Evolutionary conservation across 2,113 vertebrate genomes (phyloP).

Genomic region (Silurus asotus): DNA sequence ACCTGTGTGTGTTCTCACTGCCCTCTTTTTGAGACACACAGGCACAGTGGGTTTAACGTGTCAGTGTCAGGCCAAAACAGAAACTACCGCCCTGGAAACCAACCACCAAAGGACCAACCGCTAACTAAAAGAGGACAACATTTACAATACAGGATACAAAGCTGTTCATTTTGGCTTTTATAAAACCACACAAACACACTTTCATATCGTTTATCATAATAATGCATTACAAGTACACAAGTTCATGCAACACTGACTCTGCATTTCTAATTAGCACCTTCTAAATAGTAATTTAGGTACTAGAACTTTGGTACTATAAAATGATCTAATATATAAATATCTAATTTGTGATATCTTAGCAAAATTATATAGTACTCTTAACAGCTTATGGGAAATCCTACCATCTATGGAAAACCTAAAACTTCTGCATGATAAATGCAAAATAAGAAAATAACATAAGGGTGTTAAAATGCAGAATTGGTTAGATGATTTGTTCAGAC

Average conservation of each 20-base stretch:
- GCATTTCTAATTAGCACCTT: background rate
- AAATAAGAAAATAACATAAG: background rate
- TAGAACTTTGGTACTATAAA: too few species aligned
- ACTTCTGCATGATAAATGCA: background rate
- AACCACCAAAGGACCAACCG: slow-evolving; percentile 6
- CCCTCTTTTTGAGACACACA: slow-evolving; percentile 4
- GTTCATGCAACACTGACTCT: background rate
- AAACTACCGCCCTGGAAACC: slow-evolving; percentile 24
- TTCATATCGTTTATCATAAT: background rate
- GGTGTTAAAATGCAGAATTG: slow-evolving; percentile 19
- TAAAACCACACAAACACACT: background rate
- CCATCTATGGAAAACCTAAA: background rate
- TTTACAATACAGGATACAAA: slow-evolving; percentile 2
- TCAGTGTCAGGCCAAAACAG: slow-evolving; percentile 29
- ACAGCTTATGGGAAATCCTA: background rate
- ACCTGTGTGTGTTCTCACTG: slow-evolving; percentile 51
- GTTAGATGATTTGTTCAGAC: background rate
- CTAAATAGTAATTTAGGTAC: background rate
- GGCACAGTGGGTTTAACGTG: slow-evolving; percentile 11
- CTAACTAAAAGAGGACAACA: background rate
- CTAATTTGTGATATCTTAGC: background rate
- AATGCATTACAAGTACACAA: background rate
- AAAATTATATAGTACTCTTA: background rate
- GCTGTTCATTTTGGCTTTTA: background rate
- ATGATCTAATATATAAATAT: too few species aligned